phyloP scores from a whole-genome alignment of 2,797 vertebrate species.

The Sebastes iracundus region DNA sequence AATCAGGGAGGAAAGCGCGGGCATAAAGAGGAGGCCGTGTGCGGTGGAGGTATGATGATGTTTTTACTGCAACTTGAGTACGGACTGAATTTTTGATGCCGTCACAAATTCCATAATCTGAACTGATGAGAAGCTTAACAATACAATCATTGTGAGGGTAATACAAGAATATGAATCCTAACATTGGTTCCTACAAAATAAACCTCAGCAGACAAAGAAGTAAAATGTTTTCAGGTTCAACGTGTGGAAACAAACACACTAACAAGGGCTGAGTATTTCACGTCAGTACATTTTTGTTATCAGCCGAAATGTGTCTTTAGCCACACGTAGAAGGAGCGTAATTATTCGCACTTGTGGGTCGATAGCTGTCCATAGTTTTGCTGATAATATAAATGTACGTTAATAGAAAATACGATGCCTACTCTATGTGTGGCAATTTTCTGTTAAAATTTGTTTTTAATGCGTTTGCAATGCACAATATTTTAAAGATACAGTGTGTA shows the following conservation, averaged over 20 bases:
- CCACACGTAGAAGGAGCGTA: background rate
- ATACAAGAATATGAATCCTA: background rate
- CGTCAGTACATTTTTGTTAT: background rate
- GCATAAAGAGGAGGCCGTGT: slow-evolving; percentile 15
- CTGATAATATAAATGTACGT: background rate
- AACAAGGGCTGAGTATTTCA: background rate
- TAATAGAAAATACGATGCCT: background rate
- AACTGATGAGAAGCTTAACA: slow-evolving; percentile 55
- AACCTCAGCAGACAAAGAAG: background rate
- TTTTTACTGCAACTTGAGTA: slow-evolving; percentile 31
- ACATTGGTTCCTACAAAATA: too few species aligned
- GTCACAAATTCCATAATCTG: slow-evolving; percentile 58
- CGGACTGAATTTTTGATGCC: background rate
- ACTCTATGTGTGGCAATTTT: background rate
- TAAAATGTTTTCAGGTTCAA: background rate
- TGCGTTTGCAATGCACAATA: background rate
- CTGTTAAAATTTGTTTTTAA: background rate
- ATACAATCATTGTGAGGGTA: background rate
- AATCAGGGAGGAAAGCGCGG: slow-evolving; percentile 78
- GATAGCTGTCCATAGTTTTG: background rate
- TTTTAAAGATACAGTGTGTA: background rate
- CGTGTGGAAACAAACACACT: background rate
- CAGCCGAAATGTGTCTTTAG: background rate
- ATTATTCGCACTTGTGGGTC: background rate
- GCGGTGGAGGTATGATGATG: slow-evolving; percentile 34